Evolutionary conservation across 1,140 invertebrate species (phyloP), one percentile per base, ranked within the genome.

Genomic region (Listronotus bonariensis): DNA sequence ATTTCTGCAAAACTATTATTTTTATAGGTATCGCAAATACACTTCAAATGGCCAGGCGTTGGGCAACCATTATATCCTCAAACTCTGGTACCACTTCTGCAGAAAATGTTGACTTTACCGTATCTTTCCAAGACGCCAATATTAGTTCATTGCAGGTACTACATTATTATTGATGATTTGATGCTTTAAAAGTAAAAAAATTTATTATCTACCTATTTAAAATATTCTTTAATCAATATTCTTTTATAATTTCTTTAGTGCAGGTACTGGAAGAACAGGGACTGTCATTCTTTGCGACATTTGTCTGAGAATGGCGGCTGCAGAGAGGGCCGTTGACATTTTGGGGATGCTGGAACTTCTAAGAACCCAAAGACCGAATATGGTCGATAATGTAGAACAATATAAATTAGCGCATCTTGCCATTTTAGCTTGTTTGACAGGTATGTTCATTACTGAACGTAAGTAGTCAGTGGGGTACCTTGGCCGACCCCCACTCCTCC

Each of bases 211-310:
- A 12, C 12, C 7, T 38, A 12, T 38, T 38, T n/a, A 40, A 40
- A 40, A 40, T n/a, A 40, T 40, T 9, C n/a, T n/a, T n/a, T n/a
- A n/a, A n/a, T n/a, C n/a, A n/a, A n/a, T n/a, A n/a, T n/a, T n/a
- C n/a, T 17, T 12, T 6, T 34, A 9, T 34, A 34, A 6, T 43
- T 20, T 38, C n/a, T 80, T 64, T 60, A 88, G 89, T 76, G 91
- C 92, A 46, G 92, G 92, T 32, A 91, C 95, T 38, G 92, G 92
- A 10, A 81, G 92, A 54, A 92, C 90, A 0, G 92, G 92, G 14
- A 94, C 92, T 0, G 87, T 93, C 60, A 90, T 95, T 55, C 86
- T 90, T 1, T 81, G 92, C 56, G 92, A 95, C 76, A 86, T 93
- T 60, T 82, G 92, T 31, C 79, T 95, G 54, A 89, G 90, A 74